Percentiles rank a stretch among this genome's conserved stretches.
Conservation (phyloP, 2,888 invertebrate genomes). For the Hypena proboscidalis region DNA sequence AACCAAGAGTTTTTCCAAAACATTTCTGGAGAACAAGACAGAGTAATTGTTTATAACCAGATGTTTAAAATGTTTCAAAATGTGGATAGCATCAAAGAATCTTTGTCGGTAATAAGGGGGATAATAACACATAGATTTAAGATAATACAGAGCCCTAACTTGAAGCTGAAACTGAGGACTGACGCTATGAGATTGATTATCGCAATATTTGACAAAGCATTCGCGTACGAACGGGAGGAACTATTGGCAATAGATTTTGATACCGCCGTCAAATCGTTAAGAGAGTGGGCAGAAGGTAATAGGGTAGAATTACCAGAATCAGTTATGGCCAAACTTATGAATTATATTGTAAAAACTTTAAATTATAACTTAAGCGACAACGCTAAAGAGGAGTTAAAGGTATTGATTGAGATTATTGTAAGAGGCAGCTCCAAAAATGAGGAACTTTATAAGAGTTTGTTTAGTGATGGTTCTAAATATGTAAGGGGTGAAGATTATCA, state of each 20-base stretch:
- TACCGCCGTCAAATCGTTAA: constrained; percentile 33
- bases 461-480: constrained; percentile 49
- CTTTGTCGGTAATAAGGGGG: constrained; percentile 28
- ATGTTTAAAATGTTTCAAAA: constrained; percentile 21
- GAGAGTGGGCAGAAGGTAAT: constrained; percentile 36
- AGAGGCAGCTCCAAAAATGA: constrained; percentile 29
- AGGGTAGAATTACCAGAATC: constrained; percentile 5
- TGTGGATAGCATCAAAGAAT: constrained; percentile 27
- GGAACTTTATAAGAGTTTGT: constrained; percentile 31
- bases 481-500: constrained; percentile 26
- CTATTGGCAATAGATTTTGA: constrained; percentile 41
- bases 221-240: constrained; percentile 38
- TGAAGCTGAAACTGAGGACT: constrained; percentile 26
- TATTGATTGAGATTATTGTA: constrained; percentile 46
- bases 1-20: constrained; percentile 35
- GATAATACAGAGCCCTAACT: constrained; percentile 20
- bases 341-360: constrained; percentile 36
- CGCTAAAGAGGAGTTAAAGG: constrained; percentile 48
- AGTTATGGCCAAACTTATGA: constrained; percentile 10
- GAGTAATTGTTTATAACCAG: constrained; percentile 30
- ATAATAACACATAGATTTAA: constrained; percentile 47
- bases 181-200: constrained; percentile 52
- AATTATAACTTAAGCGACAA: constrained; percentile 34
- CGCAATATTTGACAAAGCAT: constrained; percentile 56
- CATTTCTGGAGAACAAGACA: constrained; percentile 39